Evolutionary conservation across 2,888 invertebrate genomes (phyloP), one percentile per base, ranked within the genome.

Genomic region (Cerastis leucographa): DNA sequence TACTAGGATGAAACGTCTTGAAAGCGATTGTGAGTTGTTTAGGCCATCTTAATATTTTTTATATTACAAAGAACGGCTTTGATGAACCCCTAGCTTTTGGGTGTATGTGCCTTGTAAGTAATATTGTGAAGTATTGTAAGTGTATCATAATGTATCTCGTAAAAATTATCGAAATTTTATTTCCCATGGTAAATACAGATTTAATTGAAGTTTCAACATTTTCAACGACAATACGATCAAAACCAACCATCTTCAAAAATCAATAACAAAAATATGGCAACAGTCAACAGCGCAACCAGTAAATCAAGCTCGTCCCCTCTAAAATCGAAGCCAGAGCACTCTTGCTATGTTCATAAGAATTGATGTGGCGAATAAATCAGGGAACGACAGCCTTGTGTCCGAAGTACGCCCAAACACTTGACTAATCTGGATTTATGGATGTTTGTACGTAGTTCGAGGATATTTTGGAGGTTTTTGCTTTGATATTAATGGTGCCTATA

Each of bases 391-490:
- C 91, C 93, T 91, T 80, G 86, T 85, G 86, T 87, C 82, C 84
- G 84, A 80, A 80, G 86, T 89, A 91, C 94, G 94, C 95, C 94
- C 94, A 93, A 94, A 94, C 94, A 95, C 95, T 95, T 93, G 91
- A 94, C 93, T 95, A 95, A 95, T 94, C 90, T 88, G 92, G 93
- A 95, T 95, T 95, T 95, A 95, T 95, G 92, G 81, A 65, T 74
- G 62, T 44, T 72, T 76, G 91, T 92, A 85, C 89, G 85, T 25
- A 89, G 44, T 65, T 67, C 69, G 84, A 11, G 66, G 40, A 11
- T 62, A 68, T 80, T 68, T 35, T 4, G 11, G n/a, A 6, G 4
- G 14, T 42, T 71, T 67, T 46, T 19, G 17, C 3, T 44, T 19
- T 64, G 12, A 25, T 4, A 46, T n/a, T n/a, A 35, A 35, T 35